Base-by-base conservation (phyloP, 2,888 invertebrate species). In the Tuberolachnus salignus region DNA sequence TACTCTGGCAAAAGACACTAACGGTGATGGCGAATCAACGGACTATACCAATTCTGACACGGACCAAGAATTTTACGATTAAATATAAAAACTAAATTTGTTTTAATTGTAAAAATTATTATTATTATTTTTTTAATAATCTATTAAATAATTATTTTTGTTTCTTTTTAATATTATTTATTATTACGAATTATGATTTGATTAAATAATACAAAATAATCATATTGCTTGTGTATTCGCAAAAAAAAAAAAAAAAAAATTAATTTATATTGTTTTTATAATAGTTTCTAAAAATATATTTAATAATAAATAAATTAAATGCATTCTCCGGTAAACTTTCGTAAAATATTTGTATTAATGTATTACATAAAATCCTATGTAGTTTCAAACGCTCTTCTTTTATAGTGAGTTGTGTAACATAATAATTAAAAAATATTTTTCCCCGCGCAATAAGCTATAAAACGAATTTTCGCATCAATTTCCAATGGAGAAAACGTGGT, bases 1-100 rank as follows among this genome's bases (percentile, higher is more conserved):
- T 21, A 21, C 46, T 8, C 6, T 21, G 2, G 0, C 3, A 4
- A 16, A 49, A 34, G 59, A 49, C 19, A 34, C 9, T n/a, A 49
- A 44, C 10, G 26, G 26, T 11, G 67, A 34, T 51, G 63, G 21
- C 11, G 67, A 78, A 26, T 69, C 67, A 11, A 78, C 75, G 34
- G 75, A 78, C 34, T 78, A 78, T 13, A 78, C 75, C 8, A 78
- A 78, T 9, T 78, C 75, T n/a, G 75, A 78, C 10, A 78, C 75
- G 4, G 75, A 78, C 11, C 34, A 69, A 67, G 23, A 34, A 16
- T 23, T 49, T 16, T 46, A 66, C 57, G 59, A 14, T 23, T 55
- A 55, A 57, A n/a, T 21, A n/a, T 16, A 44, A n/a, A 1, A 14
- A 19, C 3, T 6, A 9, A 23, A 57, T 16, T n/a, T n/a, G 9